phyloP scores from a whole-genome alignment of 1,140 invertebrate genomes.

The Hypsibius dujardini region DNA sequence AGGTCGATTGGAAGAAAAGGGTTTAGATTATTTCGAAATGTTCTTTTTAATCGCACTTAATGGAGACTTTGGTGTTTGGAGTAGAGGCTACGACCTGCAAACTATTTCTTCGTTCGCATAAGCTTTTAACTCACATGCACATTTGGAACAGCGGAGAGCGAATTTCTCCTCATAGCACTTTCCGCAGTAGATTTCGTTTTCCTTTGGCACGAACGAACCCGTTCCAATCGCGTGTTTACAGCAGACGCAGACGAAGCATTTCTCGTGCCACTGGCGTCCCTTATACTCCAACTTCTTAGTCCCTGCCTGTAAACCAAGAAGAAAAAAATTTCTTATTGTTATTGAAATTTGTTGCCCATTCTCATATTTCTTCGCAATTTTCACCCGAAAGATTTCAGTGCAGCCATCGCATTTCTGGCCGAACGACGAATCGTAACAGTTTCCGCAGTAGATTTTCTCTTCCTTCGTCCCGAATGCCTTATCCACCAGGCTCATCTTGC shows the following conservation, averaged over 20 bases:
- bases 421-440: constrained; percentile 96
- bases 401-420: constrained; percentile 96
- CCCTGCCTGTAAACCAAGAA: constrained; percentile 40
- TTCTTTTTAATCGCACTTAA: no score
- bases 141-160: constrained; percentile 55
- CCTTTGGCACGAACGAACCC: constrained; percentile 95
- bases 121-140: constrained; percentile 17
- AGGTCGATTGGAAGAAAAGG: no score
- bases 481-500: constrained; percentile 88
- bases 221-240: constrained; percentile 96
- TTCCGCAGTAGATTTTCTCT: constrained; percentile 90
- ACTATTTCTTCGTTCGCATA: no score
- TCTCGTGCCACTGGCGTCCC: constrained; percentile 98
- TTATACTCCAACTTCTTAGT: constrained; percentile 99
- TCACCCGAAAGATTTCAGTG: constrained; percentile 90
- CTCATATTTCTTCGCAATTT: no score
- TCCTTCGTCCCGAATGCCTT: constrained; percentile 95
- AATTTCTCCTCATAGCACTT: constrained; percentile 98
- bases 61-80: no score
- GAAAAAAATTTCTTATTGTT: no score
- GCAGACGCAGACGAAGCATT: constrained; percentile 93
- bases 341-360: no score
- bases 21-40: no score
- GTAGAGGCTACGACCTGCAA: no score
- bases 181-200: constrained; percentile 96